A percentile compares a stretch with the other conserved stretches of the same genome.
Conservation (phyloP, 2,113 vertebrate species). For the Xenopus laevis region DNA sequence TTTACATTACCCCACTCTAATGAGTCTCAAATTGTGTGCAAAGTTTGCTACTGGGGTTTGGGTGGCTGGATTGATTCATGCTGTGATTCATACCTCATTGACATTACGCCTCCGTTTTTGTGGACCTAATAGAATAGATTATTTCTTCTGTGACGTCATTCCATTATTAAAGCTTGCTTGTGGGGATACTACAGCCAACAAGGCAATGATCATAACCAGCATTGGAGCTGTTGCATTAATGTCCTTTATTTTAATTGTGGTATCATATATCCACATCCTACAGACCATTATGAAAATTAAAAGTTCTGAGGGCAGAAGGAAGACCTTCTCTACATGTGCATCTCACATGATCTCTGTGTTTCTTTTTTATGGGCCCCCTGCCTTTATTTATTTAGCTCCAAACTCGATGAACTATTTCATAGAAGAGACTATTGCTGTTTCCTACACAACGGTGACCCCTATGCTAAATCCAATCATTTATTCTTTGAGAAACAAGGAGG, state of each 20-base stretch:
- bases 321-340: slow-evolving; percentile 54
- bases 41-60: slow-evolving; percentile 28
- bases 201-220: slow-evolving; percentile 44
- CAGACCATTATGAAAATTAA: slow-evolving; percentile 47
- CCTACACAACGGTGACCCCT: slow-evolving; percentile 51
- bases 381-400: slow-evolving; percentile 51
- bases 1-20: slow-evolving; percentile 39
- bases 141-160: slow-evolving; percentile 51
- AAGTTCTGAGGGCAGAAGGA: slow-evolving; percentile 47
- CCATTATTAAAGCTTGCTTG: slow-evolving; percentile 48
- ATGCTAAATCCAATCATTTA: slow-evolving; percentile 57
- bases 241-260: slow-evolving; percentile 43
- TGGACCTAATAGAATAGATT: slow-evolving; percentile 47
- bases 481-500: slow-evolving; percentile 54
- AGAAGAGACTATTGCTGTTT: slow-evolving; percentile 51
- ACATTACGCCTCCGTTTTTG: slow-evolving; percentile 46
- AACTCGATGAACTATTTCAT: slow-evolving; percentile 36
- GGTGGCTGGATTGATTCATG: slow-evolving; percentile 43
- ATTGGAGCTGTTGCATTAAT: slow-evolving; percentile 25
- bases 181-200: slow-evolving; percentile 35
- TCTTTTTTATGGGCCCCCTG: slow-evolving; percentile 43
- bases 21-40: slow-evolving; percentile 11
- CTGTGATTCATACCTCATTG: slow-evolving; percentile 35
- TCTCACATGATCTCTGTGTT: slow-evolving; percentile 50
- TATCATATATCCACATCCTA: slow-evolving; percentile 50